phyloP scores from a whole-genome alignment of 2,888 invertebrate species.

The Agrochola macilenta region DNA sequence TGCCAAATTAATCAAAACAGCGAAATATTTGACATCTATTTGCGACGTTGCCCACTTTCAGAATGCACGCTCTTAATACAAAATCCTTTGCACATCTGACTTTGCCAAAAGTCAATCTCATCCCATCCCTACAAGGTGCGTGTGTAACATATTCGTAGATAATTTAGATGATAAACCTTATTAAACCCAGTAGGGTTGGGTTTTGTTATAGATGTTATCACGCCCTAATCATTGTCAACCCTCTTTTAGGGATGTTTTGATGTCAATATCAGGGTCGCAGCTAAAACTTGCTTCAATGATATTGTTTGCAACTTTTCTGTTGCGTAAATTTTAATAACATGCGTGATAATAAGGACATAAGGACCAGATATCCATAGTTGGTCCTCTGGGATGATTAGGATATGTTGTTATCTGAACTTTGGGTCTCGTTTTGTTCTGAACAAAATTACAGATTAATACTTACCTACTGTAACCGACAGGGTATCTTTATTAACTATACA shows the following conservation, averaged over 20 bases:
- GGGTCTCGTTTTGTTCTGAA: conserved; percentile 2
- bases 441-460: neutral
- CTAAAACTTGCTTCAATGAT: conserved; percentile 44
- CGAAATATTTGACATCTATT: too few relatives aligned
- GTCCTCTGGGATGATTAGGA: conserved; percentile 31
- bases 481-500: neutral
- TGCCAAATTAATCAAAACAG: too few relatives aligned
- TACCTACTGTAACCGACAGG: neutral
- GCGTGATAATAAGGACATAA: conserved; percentile 30
- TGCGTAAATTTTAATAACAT: conserved; percentile 53
- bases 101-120: conserved; percentile 32
- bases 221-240: conserved; percentile 66
- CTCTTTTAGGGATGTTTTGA: conserved; percentile 62
- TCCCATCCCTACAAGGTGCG: conserved; percentile 53
- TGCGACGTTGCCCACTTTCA: too few relatives aligned
- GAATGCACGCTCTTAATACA: too few relatives aligned
- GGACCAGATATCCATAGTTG: conserved; percentile 28
- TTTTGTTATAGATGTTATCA: conserved; percentile 73
- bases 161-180: conserved; percentile 76
- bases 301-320: conserved; percentile 58
- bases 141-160: conserved; percentile 70
- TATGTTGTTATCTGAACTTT: conserved; percentile 15
- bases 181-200: conserved; percentile 65
- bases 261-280: conserved; percentile 65
- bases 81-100: neutral